Evolutionary conservation across 2,888 invertebrate genomes (phyloP).

Genomic region (Eupithecia centaureata): DNA sequence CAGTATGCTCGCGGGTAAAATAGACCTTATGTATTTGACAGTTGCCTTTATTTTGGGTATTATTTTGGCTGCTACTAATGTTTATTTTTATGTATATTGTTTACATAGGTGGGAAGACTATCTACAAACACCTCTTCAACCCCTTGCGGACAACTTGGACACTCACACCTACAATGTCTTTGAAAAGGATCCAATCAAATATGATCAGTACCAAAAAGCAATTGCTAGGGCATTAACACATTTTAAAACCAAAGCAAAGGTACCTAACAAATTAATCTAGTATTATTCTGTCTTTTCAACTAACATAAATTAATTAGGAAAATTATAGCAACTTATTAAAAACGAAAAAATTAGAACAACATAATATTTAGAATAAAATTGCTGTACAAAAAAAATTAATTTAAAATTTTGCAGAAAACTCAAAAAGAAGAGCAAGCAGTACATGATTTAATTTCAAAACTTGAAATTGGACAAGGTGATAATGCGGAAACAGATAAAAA

Average conservation of each 20-base stretch:
- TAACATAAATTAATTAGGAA: not conserved
- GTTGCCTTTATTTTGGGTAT: not conserved
- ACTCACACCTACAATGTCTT: slow-evolving; percentile 98
- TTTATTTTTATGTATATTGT: not conserved
- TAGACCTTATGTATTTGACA: not conserved
- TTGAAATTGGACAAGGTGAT: slow-evolving; percentile 53
- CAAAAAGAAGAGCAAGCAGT: slow-evolving; percentile 24
- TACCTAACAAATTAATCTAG: not conserved
- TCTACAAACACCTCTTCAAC: slow-evolving; percentile 95
- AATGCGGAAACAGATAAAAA: slow-evolving; percentile 14
- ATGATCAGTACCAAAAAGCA: slow-evolving; percentile 93
- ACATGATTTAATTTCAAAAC: slow-evolving; percentile 82
- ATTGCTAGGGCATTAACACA: slow-evolving; percentile 89
- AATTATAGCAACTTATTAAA: too few relatives aligned
- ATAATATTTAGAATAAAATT: not conserved
- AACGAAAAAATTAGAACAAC: too few relatives aligned
- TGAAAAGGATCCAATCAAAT: slow-evolving; percentile 98
- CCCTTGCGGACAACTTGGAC: slow-evolving; percentile 97
- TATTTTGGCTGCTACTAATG: not conserved
- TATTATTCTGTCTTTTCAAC: not conserved
- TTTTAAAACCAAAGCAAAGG: slow-evolving; percentile 52
- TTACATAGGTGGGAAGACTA: slow-evolving; percentile 94
- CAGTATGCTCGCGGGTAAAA: slow-evolving; percentile 77
- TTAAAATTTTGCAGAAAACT: slow-evolving; percentile 30
- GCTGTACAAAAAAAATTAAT: not conserved